Evolutionary conservation across 2,113 vertebrate species (phyloP).

Genomic region (Sakesphorus luctuosus): DNA sequence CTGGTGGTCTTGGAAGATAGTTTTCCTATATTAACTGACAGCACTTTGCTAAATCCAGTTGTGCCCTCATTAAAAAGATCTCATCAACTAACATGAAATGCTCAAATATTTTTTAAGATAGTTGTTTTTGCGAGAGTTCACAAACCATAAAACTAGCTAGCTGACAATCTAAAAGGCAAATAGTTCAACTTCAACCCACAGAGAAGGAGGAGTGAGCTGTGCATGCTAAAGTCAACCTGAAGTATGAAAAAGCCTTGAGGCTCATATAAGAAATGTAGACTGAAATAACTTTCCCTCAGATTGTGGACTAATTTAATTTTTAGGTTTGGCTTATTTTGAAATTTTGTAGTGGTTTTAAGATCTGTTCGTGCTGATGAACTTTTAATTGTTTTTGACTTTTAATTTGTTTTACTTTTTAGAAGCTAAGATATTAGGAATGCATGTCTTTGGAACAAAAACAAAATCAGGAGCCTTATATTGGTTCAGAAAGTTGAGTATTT

Average conservation of each 20-base stretch:
- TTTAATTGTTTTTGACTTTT: background rate
- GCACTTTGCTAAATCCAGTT: background rate
- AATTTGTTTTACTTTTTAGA: background rate
- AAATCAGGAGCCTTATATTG: background rate
- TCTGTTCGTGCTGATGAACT: background rate
- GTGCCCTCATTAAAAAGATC: background rate
- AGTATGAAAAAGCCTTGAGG: background rate
- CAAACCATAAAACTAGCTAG: background rate
- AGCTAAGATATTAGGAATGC: background rate
- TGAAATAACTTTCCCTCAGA: background rate
- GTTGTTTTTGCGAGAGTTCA: background rate
- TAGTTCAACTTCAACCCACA: background rate
- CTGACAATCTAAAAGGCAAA: background rate
- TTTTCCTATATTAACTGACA: background rate
- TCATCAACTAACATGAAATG: background rate
- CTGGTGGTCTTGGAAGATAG: background rate
- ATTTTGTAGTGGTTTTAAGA: background rate
- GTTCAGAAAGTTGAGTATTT: background rate
- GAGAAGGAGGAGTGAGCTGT: background rate
- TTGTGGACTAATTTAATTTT: background rate
- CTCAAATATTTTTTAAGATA: background rate
- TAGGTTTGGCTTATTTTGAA: background rate
- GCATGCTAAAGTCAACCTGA: background rate
- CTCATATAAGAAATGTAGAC: background rate
- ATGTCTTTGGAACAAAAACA: background rate